Conservation (phyloP, 2,888 invertebrate genomes). For the Cylloceria caligata region DNA sequence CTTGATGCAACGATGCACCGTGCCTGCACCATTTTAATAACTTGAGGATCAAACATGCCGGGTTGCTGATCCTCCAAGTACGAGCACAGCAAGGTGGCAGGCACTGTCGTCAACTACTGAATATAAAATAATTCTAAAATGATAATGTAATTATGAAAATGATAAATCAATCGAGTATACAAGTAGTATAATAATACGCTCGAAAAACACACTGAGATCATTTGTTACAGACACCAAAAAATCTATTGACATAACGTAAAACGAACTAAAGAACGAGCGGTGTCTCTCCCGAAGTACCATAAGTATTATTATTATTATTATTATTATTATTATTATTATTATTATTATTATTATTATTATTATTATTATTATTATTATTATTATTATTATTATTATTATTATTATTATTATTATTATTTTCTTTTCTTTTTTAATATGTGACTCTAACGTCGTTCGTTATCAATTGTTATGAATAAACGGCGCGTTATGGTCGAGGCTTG, state of each 20-base stretch:
- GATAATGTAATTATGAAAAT: conserved; percentile 66
- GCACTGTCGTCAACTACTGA: conserved; percentile 81
- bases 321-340: no score
- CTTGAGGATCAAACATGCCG: conserved; percentile 76
- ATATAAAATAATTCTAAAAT: conserved; percentile 49
- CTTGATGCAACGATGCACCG: conserved; percentile 49
- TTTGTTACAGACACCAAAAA: conserved; percentile 59
- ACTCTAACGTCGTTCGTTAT: conserved; percentile 51
- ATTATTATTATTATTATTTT: conserved; percentile 14
- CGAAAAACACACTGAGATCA: conserved; percentile 65
- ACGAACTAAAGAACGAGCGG: conserved; percentile 68
- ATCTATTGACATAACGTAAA: conserved; percentile 61
- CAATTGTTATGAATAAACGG: conserved; percentile 22
- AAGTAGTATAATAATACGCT: conserved; percentile 48
- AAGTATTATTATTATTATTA: no score
- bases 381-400: no score
- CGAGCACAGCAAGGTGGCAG: conserved; percentile 81
- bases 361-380: no score
- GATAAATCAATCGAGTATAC: conserved; percentile 62
- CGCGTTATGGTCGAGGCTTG: conserved; percentile 29
- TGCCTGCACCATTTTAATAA: conserved; percentile 65
- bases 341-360: no score
- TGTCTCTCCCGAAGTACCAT: conserved; percentile 59
- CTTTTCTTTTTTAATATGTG: conserved; percentile 29
- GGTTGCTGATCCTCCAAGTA: conserved; percentile 81